Evolutionary conservation across 2,113 vertebrate species (phyloP).

Genomic region (Albula goreensis): DNA sequence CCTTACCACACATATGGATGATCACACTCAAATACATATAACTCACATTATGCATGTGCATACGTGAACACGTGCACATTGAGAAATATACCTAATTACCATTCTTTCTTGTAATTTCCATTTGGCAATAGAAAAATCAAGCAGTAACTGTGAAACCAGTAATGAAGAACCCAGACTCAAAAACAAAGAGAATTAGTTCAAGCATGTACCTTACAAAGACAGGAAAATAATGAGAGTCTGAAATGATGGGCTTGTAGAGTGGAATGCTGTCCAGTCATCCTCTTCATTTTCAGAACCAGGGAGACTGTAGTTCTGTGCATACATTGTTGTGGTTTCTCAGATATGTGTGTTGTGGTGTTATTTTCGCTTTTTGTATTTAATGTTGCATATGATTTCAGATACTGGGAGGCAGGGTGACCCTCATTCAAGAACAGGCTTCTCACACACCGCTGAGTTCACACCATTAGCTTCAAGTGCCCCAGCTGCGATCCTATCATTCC

Average conservation of each 20-base stretch:
- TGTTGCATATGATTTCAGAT: background rate
- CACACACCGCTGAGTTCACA: background rate
- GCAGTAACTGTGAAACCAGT: background rate
- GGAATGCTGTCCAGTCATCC: background rate
- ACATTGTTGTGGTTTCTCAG: too few relatives aligned
- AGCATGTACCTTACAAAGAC: too few relatives aligned
- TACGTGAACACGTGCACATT: background rate
- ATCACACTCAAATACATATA: too few relatives aligned
- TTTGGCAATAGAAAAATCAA: background rate
- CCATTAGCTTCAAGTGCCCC: constrained; percentile 20
- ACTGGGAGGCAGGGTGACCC: constrained; percentile 10
- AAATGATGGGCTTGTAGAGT: background rate
- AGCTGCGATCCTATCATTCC: background rate
- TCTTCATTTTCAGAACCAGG: background rate
- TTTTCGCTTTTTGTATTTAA: background rate
- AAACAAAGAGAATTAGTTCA: too few relatives aligned
- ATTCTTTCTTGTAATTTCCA: background rate
- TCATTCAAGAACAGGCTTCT: constrained; percentile 1
- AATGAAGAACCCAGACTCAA: background rate
- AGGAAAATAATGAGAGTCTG: background rate
- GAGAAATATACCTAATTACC: background rate
- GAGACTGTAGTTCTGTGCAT: background rate
- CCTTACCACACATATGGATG: too few relatives aligned
- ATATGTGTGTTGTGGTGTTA: background rate
- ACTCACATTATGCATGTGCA: background rate